A percentile compares a stretch with the other conserved stretches of the same genome.
Conservation (phyloP, 2,797 vertebrate genomes). For the Pipistrellus kuhlii region DNA sequence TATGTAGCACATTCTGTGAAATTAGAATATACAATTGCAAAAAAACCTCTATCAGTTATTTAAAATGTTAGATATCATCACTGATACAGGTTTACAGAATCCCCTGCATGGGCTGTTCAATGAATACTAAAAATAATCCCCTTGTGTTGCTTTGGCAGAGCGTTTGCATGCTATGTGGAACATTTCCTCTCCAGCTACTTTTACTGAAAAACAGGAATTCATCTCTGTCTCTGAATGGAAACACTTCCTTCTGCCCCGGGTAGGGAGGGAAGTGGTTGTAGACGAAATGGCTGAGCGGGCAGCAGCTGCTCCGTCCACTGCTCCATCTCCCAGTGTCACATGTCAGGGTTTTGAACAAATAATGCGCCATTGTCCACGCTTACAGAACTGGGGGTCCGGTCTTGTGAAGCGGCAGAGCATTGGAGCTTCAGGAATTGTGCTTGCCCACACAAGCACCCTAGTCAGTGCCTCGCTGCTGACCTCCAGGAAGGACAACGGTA, state of each 20-base stretch:
- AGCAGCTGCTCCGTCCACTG: conserved; percentile 65
- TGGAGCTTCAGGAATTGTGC: not conserved
- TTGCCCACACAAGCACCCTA: not conserved
- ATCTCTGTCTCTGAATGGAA: not conserved
- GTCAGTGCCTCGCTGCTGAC: not conserved
- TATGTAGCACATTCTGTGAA: not conserved
- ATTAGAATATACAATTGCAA: not conserved
- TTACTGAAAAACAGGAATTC: not conserved
- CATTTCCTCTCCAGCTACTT: conserved; percentile 37
- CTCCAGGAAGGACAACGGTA: not conserved
- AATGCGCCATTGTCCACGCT: conserved; percentile 66
- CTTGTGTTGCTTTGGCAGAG: not conserved
- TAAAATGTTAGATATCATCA: not conserved
- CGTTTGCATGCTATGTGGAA: not conserved
- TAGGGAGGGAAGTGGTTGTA: not conserved
- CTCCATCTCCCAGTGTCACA: conserved; percentile 40
- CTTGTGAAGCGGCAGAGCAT: accelerated
- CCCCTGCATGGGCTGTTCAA: not conserved
- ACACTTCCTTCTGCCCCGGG: not conserved
- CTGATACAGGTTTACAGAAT: not conserved
- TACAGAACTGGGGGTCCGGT: not conserved
- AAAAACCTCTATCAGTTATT: not conserved
- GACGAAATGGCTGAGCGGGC: not conserved
- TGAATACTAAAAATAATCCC: not conserved
- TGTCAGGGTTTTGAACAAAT: not conserved